These are phyloP conservation scores for Pituophis catenifer DNA, from an alignment of 2,113 vertebrate genomes.

Conservation along the genomic window DNA sequence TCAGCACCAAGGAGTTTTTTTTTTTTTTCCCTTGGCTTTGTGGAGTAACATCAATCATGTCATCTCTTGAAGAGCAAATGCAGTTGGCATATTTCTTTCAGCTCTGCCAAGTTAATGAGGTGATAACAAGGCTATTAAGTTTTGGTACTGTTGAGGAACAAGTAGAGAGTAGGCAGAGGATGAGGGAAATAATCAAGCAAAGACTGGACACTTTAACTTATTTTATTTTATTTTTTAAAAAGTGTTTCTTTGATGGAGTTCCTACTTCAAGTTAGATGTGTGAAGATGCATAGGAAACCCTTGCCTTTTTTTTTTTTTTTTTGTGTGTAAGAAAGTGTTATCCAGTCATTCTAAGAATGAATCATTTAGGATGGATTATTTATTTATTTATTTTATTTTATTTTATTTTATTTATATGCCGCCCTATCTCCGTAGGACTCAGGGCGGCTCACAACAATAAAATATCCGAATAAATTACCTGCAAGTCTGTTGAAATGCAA, in stretches of 20 bases:
- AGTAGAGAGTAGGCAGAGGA: neutral
- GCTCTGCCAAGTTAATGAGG: neutral
- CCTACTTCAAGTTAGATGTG: neutral
- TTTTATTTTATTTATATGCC: no score
- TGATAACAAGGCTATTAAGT: neutral
- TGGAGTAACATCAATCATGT: neutral
- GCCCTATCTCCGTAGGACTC: no score
- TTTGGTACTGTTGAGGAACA: neutral
- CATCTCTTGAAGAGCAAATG: neutral
- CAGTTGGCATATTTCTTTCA: neutral
- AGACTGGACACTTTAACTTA: neutral
- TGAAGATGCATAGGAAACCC: neutral
- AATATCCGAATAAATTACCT: neutral
- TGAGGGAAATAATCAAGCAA: no score
- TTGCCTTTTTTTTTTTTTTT: neutral
- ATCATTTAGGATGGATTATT: neutral
- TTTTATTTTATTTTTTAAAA: neutral
- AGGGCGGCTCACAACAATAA: no score
- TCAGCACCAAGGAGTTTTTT: neutral
- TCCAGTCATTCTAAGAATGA: neutral
- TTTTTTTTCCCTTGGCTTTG: neutral
- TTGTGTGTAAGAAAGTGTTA: neutral
- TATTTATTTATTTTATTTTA: no score
- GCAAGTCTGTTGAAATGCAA: neutral
- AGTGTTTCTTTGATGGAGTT: neutral